Conservation (phyloP, 2,797 vertebrate species). For the Knipowitschia caucasica region DNA sequence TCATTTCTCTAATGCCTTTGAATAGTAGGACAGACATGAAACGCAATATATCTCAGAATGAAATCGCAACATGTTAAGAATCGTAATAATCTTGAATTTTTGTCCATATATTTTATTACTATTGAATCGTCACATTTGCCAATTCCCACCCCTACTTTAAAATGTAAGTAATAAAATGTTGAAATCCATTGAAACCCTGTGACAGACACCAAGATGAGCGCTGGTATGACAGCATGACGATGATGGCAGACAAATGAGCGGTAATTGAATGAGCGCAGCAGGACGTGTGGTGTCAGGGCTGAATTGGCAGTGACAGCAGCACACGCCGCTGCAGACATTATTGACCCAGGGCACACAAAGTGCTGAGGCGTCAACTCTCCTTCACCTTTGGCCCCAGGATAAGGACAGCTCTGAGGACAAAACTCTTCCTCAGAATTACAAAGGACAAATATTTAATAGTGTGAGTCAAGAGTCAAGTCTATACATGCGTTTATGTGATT, state of each 20-base stretch:
- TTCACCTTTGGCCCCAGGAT: slow-evolving; percentile 50
- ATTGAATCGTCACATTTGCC: too few species aligned
- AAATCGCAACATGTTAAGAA: too few species aligned
- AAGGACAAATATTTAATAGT: not conserved
- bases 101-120: too few species aligned
- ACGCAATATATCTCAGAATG: not conserved
- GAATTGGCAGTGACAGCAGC: slow-evolving; percentile 71
- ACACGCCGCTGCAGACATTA: slow-evolving; percentile 54
- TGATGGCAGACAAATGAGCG: slow-evolving; percentile 68
- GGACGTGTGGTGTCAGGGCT: slow-evolving; percentile 67
- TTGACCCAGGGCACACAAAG: slow-evolving; percentile 63
- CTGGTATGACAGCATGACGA: slow-evolving; percentile 68
- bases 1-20: too few species aligned
- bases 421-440: slow-evolving; percentile 12
- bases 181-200: slow-evolving; percentile 26
- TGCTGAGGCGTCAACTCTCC: slow-evolving; percentile 71
- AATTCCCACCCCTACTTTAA: not conserved
- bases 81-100: too few species aligned
- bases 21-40: too few species aligned
- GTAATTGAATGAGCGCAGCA: slow-evolving; percentile 76
- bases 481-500: not conserved
- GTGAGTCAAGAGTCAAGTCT: too few species aligned
- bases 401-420: slow-evolving; percentile 4
- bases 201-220: slow-evolving; percentile 54
- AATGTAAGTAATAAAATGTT: not conserved